Evolutionary conservation across 1,140 invertebrate genomes (phyloP), one percentile per base, ranked within the genome.

Genomic region (Meloidogyne hapla): DNA sequence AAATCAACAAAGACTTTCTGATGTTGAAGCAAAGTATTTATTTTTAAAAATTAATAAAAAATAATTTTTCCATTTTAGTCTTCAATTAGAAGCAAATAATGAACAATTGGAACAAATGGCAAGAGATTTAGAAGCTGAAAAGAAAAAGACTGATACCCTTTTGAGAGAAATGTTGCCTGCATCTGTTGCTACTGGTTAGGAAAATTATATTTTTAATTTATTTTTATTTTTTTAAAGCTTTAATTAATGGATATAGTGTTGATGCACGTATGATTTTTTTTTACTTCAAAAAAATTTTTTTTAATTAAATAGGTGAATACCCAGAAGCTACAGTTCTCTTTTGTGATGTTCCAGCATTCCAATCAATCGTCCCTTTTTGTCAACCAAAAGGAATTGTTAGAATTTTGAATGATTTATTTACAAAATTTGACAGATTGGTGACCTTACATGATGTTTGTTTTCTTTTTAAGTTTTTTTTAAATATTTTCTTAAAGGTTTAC

Each of bases 1-100:
- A 89, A 96, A 94, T 9, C 95, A 98, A 88, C 94, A 97, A 88
- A 96, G 96, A 87, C 94, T 96, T 88, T 95, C 94, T 0, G 95
- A 98, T 88, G 98, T 97, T 88, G 95, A 97, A 88, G 90, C 98
- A 76, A 97, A 95, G 1, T 92, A 94, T 88, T 96, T 79, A 4
- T 63, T 25, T 78, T 21, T 13, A 78, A 33, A 33, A 33, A 33
- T 5, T 33, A 5, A 33, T 33, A 33, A 33, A 33, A 33, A 33
- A 33, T 33, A 2, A 33, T 33, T 33, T 33, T 33, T 2, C 28
- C 2, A 40, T 63, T 84, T 42, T 25, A 84, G 80, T 66, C 69
- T 85, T 13, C 84, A 96, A 88, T 89, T 98, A 80, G 95, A 98
- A 88, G 91, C 97, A 69, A 91, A 98, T 6, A 98, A 95, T 3